Base-by-base conservation (phyloP, 2,113 vertebrate genomes). In the Cochlearius cochlearius region DNA sequence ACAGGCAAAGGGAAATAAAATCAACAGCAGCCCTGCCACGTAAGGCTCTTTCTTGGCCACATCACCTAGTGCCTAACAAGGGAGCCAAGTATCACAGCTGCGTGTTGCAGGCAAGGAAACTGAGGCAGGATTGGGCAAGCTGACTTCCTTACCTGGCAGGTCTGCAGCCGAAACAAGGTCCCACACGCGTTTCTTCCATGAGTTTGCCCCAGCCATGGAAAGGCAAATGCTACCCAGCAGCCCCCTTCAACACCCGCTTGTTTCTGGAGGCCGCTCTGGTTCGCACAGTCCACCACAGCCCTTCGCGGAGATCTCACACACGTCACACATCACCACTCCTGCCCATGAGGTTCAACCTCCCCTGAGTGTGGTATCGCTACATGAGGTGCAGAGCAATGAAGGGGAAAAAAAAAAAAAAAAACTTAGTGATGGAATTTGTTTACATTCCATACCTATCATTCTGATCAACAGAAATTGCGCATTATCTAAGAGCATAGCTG, bases 331-430 rank as follows among this genome's bases (percentile, higher is more conserved):
- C 69, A 47, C 67, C 39, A 1, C 72, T 91, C 25, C 67, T 11
- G 3, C 22, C 50, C 6, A 45, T 4, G 4, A 7, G 10, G 15
- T 30, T 71, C 9, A 29, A 11, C 32, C 19, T 43, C 38, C 14
- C 1, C 0, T 3, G 32, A 81, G 43, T 0, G 5, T 21, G 34
- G 11, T 39, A 14, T 23, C 23, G 1, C 84, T 52, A 10, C 32
- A 18, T 2, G 50, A 86, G 47, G 7, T 43, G 39, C 47, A 39
- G 30, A 78, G 20, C n/a, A 10, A 25, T 0, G 3, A 4, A 1
- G 1, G 5, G 12, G 11, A 12, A 43, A 43, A 13, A 16, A 30
- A 29, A n/a, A 68, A 15, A 27, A 18, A 50, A 56, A 13, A n/a
- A 9, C 56, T 62, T 19, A 41, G 30, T 10, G 23, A 4, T 32